phyloP scores from a whole-genome alignment of 2,797 vertebrate genomes.

The Poecile montanus region DNA sequence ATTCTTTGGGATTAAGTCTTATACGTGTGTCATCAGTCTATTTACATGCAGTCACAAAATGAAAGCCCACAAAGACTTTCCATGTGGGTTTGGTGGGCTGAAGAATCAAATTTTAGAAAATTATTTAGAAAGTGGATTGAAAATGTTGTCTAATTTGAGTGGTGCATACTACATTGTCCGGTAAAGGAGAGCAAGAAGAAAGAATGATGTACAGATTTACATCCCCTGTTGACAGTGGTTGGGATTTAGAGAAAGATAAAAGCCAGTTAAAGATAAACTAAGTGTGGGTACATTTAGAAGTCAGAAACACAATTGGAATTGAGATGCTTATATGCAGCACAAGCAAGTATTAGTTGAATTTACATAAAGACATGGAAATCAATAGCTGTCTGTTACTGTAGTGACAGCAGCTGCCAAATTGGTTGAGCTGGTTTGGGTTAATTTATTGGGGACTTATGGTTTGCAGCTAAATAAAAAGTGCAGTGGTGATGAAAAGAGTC shows the following conservation, averaged over 20 bases:
- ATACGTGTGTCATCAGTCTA: fast-evolving
- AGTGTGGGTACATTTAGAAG: not conserved
- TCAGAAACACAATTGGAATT: not conserved
- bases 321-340: not conserved
- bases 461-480: not conserved
- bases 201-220: not conserved
- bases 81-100: not conserved
- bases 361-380: slow-evolving; percentile 18
- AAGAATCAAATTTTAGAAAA: not conserved
- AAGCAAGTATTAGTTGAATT: not conserved
- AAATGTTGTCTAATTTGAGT: not conserved
- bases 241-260: slow-evolving; percentile 14
- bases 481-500: not conserved
- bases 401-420: slow-evolving; percentile 23
- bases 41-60: not conserved
- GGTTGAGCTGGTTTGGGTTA: not conserved
- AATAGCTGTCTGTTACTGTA: not conserved
- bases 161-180: not conserved
- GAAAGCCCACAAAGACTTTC: not conserved
- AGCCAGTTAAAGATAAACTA: not conserved
- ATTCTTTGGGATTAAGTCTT: not conserved
- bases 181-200: not conserved
- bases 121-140: not conserved
- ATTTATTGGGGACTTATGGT: not conserved
- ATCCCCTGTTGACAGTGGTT: not conserved